Evolutionary conservation across 2,113 vertebrate species (phyloP), one percentile per base, ranked within the genome.

Genomic region (Chlorodrepanis virens): DNA sequence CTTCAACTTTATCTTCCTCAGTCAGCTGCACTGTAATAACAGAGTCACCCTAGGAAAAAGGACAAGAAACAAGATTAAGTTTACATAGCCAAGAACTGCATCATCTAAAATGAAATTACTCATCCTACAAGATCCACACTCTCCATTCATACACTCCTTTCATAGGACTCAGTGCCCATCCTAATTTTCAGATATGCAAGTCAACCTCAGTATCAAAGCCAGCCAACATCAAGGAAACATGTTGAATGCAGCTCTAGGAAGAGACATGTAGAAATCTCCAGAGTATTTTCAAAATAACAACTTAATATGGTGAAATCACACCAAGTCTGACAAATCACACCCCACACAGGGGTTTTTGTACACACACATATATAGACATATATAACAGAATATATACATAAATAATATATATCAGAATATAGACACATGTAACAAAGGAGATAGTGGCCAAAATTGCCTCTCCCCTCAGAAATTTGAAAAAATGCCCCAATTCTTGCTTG

Each of bases 11-110:
- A 57, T 97, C 97, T 68, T 99, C 99, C 89, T 99, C 98, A 11
- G 98, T 94, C 89, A 99, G 98, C 97, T 98, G 96, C 72, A 99
- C 98, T 7, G 99, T 99, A 94, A 99, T 97, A 87, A 99, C 97
- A 96, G 98, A 99, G 91, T 98, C 98, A 61, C 99, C 99, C 99
- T 99, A 81, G 50, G 93, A 29, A 65, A 90, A 77, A 80, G 5
- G 74, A 74, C 56, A 72, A 85, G 47, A 53, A 64, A 71, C 59
- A 42, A 35, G 12, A 68, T 79, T 60, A 92, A 54, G n/a, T 68
- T 84, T 82, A 59, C 28, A 31, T 82, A 42, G 49, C 42, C 12
- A 68, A 60, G 42, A 72, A 33, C 24, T 20, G 11, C 16, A 80
- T 47, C 6, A 35, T 40, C n/a, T 22, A 25, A 84, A 82, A 60